Conservation (phyloP, 2,888 invertebrate genomes). For the Dermolepida albohirtum region DNA sequence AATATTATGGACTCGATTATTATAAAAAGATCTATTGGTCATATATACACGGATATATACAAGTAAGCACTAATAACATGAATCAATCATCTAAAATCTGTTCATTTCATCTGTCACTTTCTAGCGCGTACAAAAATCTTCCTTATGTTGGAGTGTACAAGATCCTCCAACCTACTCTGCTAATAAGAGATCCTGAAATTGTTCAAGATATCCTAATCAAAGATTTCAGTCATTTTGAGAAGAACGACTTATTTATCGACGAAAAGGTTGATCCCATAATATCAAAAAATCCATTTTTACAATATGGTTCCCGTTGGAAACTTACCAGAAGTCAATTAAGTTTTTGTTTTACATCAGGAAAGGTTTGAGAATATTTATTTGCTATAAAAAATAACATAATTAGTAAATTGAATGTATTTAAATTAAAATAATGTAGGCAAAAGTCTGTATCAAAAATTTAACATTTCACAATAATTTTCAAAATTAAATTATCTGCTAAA, state of each 20-base stretch:
- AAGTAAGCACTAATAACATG: conserved; percentile 51
- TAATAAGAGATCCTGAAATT: conserved; percentile 59
- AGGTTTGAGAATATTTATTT: conserved; percentile 59
- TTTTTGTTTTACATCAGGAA: conserved; percentile 66
- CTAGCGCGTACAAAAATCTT: conserved; percentile 55
- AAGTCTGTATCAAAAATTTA: too few species aligned
- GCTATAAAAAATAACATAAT: too few species aligned
- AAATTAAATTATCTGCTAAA: too few species aligned
- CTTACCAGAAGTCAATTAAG: conserved; percentile 65
- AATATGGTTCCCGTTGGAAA: conserved; percentile 67
- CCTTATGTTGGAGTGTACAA: conserved; percentile 59
- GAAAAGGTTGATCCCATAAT: conserved; percentile 65
- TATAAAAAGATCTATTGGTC: conserved; percentile 51
- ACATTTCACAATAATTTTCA: too few species aligned
- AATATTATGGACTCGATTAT: conserved; percentile 54
- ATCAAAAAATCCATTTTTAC: conserved; percentile 65
- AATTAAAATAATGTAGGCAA: too few species aligned
- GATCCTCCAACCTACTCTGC: conserved; percentile 53
- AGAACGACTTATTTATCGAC: conserved; percentile 59
- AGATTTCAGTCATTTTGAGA: conserved; percentile 59
- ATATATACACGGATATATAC: conserved; percentile 55
- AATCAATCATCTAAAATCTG: background rate
- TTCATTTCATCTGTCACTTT: conserved; percentile 25
- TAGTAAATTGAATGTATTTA: too few species aligned
- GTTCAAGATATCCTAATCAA: conserved; percentile 57